phyloP scores from a whole-genome alignment of 2,797 vertebrate species.

The Sebastes itinus region DNA sequence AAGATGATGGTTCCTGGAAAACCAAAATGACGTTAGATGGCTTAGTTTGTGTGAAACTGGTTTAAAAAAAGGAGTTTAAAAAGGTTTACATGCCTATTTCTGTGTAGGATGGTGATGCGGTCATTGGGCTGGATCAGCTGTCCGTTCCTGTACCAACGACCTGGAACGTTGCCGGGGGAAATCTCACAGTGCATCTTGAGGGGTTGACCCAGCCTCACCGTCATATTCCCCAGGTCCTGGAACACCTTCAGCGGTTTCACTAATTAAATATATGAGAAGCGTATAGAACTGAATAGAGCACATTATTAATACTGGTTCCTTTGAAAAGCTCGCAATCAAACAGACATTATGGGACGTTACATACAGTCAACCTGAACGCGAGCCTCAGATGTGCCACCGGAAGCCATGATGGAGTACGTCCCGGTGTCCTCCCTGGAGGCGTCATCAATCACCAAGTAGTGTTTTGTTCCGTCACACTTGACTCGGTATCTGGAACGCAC shows the following conservation, averaged over 20 bases:
- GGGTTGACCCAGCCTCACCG: conserved; percentile 90
- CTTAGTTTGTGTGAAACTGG: not conserved
- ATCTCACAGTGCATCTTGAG: conserved; percentile 95
- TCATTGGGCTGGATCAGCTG: conserved; percentile 91
- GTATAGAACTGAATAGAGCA: not conserved
- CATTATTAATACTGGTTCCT: not conserved
- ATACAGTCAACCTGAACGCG: conserved; percentile 90
- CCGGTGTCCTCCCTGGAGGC: conserved; percentile 91
- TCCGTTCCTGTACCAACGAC: conserved; percentile 97
- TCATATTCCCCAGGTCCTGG: conserved; percentile 88
- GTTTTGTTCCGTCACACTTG: conserved; percentile 92
- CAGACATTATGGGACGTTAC: conserved; percentile 43
- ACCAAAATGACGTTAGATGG: not conserved
- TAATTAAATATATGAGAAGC: conserved; percentile 48
- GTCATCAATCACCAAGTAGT: conserved; percentile 93
- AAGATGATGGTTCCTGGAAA: conserved; percentile 89
- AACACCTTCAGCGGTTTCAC: conserved; percentile 95
- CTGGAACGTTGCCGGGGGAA: conserved; percentile 89
- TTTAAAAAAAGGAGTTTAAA: not conserved
- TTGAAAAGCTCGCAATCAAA: not conserved
- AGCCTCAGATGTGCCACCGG: conserved; percentile 91
- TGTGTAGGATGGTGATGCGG: conserved; percentile 90
- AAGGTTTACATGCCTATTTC: conserved; percentile 84
- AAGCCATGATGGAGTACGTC: conserved; percentile 94
- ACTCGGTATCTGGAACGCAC: conserved; percentile 91